Evolutionary conservation across 2,113 vertebrate species (phyloP), one percentile per base, ranked within the genome.

Genomic region (Rhinopomastus cyanomelas): DNA sequence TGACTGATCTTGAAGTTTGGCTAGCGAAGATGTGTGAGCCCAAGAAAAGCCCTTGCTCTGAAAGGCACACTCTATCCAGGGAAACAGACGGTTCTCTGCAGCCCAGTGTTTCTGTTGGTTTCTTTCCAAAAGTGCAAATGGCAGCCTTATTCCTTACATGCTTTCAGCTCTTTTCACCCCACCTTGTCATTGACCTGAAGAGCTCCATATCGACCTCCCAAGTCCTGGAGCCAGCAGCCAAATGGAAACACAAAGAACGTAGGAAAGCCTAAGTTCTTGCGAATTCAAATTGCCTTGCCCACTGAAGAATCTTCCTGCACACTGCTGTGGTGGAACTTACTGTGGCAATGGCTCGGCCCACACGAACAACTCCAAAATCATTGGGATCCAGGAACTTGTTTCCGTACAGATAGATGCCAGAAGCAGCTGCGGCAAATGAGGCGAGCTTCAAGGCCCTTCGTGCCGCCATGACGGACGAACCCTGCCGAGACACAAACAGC

Each of bases 341-440:
- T 51, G 98, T 98, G 61, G 97, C 97, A 65, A 98, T 97, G 22
- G 99, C 98, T 96, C 99, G 97, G 85, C 98, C 98, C 51, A 99
- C 98, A 82, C 99, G 97, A 90, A 99, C 92, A 11, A 98, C 82
- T 25, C 98, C 99, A 84, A 99, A 97, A 94, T 99, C 98, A 83
- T 96, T 98, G 91, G 97, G 96, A 96, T 99, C 98, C 96, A 98
- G 87, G 69, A 96, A 97, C 76, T 96, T 97, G 75, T 93, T 97
- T 81, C 88, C 96, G 89, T 98, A 98, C 22, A 99, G 72, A 91
- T 98, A 99, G 85, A 98, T 65, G 49, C 98, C 98, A 23, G 98
- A 98, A 34, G 98, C 97, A 44, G 98, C 97, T 2, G 98, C 95
- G n/a, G 96, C 97, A 59, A 98, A 89, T 0, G 98, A 98, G 52